Percentiles rank a stretch among this genome's conserved stretches.
Conservation (phyloP, 2,888 invertebrate genomes). For the Eupeodes latifasciatus region DNA sequence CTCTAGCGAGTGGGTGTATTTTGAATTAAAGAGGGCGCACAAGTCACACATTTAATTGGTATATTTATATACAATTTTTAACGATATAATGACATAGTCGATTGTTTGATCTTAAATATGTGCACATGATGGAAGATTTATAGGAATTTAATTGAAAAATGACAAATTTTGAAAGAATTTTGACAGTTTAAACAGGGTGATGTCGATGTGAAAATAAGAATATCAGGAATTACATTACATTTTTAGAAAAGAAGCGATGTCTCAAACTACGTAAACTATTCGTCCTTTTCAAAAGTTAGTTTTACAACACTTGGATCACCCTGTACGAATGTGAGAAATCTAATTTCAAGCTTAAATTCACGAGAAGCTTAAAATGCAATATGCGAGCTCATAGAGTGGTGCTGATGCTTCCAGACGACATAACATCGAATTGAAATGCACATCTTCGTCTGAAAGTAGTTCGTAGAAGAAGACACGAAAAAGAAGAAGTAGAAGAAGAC, state of each 20-base stretch:
- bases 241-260: too few relatives aligned
- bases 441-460: conserved; percentile 43
- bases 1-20: conserved; percentile 61
- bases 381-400: conserved; percentile 1
- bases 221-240: too few relatives aligned
- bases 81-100: conserved; percentile 49
- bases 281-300: too few relatives aligned
- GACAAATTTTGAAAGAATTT: conserved; percentile 13
- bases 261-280: too few relatives aligned
- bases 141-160: conserved; percentile 64
- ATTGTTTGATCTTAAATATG: conserved; percentile 19
- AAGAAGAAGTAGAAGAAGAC: neutral
- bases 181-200: neutral
- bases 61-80: conserved; percentile 62
- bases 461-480: neutral
- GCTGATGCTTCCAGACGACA: conserved; percentile 35
- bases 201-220: too few relatives aligned
- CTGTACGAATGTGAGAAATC: neutral
- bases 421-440: conserved; percentile 59
- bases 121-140: conserved; percentile 53
- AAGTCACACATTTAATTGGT: conserved; percentile 70
- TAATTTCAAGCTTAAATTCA: conserved; percentile 26
- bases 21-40: conserved; percentile 60
- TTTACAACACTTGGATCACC: neutral
- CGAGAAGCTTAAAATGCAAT: conserved; percentile 31